Evolutionary conservation across 2,113 vertebrate genomes (phyloP), one percentile per base, ranked within the genome.

Genomic region (Porphyrio hochstetteri): DNA sequence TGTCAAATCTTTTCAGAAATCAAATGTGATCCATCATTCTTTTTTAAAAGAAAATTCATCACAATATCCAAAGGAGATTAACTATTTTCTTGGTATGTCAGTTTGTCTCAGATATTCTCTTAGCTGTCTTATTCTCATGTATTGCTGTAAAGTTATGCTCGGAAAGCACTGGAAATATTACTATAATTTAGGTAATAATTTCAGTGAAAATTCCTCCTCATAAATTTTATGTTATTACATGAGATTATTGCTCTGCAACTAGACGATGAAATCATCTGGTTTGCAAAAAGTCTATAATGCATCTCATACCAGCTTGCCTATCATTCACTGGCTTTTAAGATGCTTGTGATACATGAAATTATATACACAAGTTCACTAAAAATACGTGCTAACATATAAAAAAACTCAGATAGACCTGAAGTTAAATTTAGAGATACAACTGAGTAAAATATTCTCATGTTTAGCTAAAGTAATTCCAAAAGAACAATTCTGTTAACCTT

Each of bases 61-160:
- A 1, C 44, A 60, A 44, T 3, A 7, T 63, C 28, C 48, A 75
- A 53, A 16, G 10, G 19, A 70, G 35, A 78, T 55, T 19, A 72
- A 3, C 10, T 85, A 16, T 25, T 79, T 16, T 29, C 13, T 88
- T 44, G 42, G 8, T 33, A 25, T 13, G 2, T 16, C 33, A 61
- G 9, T 67, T 90, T 86, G 17, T 83, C 46, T 74, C 31, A 61
- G 28, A 31, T 40, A 78, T 10, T 74, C 35, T 77, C 19, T 44
- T 53, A 33, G 1, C 0, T 59, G 19, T 13, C 29, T 44, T 67
- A 35, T 72, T 81, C 60, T 69, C 19, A 24, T 0, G 0, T 4
- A 61, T 46, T 20, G 36, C 20, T 29, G 57, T 35, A 42, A 90
- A 91, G 25, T 33, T 69, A 61, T 65, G 19, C 35, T 81, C 53